phyloP scores from a whole-genome alignment of 2,888 invertebrate species.

The Ametastegia equiseti region DNA sequence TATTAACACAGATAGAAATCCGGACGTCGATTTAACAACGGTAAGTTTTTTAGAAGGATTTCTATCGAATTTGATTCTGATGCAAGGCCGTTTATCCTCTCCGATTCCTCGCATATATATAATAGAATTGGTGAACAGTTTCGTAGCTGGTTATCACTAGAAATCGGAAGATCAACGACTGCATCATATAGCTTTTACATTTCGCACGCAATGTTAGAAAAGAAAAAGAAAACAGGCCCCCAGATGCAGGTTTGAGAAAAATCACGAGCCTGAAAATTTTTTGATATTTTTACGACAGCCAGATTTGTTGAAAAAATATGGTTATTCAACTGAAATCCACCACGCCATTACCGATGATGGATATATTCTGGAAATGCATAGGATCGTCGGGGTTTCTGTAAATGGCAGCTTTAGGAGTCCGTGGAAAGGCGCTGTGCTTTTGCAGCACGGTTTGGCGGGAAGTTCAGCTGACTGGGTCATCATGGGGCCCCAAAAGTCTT shows the following conservation, averaged over 20 bases:
- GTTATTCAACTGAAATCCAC: conserved; percentile 76
- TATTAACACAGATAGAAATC: conserved; percentile 22
- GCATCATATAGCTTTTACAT: neutral
- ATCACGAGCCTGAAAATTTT: neutral
- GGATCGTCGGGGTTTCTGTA: conserved; percentile 75
- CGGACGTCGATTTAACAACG: conserved; percentile 41
- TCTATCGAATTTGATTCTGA: too few species aligned
- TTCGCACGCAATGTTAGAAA: neutral
- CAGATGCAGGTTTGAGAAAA: too few species aligned
- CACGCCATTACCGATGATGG: conserved; percentile 75
- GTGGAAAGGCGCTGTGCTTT: conserved; percentile 72
- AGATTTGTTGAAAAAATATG: conserved; percentile 73
- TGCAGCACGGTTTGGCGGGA: conserved; percentile 81
- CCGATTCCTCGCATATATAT: too few species aligned
- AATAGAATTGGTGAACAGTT: too few species aligned
- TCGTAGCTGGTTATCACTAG: too few species aligned
- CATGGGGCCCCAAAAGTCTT: conserved; percentile 82
- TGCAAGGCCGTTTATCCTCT: too few species aligned
- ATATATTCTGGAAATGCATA: conserved; percentile 76
- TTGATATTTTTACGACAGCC: conserved; percentile 57
- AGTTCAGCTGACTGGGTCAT: conserved; percentile 85
- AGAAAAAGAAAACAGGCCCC: neutral
- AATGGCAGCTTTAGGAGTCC: conserved; percentile 49
- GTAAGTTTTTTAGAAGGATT: conserved; percentile 1
- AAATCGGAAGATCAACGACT: too few species aligned